A percentile compares a stretch with the other conserved stretches of the same genome.
Evolutionary conservation across 2,888 invertebrate species (phyloP).

Genomic region (Apoda limacodes): DNA sequence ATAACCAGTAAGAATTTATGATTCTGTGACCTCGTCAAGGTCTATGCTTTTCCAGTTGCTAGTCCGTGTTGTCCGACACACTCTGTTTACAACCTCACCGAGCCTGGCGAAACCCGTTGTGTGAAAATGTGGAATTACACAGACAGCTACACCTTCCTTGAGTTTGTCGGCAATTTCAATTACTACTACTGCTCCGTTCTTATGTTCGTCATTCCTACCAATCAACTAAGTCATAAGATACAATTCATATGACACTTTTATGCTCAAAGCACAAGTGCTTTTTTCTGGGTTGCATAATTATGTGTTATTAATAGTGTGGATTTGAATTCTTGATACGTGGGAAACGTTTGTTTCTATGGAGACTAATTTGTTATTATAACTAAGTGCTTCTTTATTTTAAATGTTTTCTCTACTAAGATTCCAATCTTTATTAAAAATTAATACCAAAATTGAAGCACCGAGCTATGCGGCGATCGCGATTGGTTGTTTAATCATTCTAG

Average conservation of each 20-base stretch:
- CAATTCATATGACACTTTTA: constrained; percentile 33
- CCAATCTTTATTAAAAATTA: too few species aligned
- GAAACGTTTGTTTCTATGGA: too few species aligned
- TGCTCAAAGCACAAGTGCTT: constrained; percentile 9
- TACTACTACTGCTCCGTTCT: constrained; percentile 22
- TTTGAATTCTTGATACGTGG: too few species aligned
- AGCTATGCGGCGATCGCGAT: too few species aligned
- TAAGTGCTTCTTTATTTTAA: too few species aligned
- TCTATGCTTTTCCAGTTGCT: constrained; percentile 30
- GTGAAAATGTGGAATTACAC: neutral
- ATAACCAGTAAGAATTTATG: too few species aligned
- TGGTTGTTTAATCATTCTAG: too few species aligned
- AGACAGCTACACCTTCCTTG: neutral
- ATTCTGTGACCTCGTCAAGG: constrained; percentile 51
- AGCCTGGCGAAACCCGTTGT: constrained; percentile 41
- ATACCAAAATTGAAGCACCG: too few species aligned
- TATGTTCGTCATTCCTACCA: constrained; percentile 25
- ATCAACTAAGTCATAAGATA: constrained; percentile 30
- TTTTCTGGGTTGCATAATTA: too few species aligned
- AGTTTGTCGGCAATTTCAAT: neutral
- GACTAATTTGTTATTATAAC: too few species aligned
- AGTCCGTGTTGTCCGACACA: constrained; percentile 40
- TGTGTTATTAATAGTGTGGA: too few species aligned
- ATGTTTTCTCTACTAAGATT: too few species aligned
- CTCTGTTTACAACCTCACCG: constrained; percentile 46